Evolutionary conservation across 1,140 invertebrate species (phyloP), one percentile per base, ranked within the genome.

Genomic region (Teleopsis dalmanni): DNA sequence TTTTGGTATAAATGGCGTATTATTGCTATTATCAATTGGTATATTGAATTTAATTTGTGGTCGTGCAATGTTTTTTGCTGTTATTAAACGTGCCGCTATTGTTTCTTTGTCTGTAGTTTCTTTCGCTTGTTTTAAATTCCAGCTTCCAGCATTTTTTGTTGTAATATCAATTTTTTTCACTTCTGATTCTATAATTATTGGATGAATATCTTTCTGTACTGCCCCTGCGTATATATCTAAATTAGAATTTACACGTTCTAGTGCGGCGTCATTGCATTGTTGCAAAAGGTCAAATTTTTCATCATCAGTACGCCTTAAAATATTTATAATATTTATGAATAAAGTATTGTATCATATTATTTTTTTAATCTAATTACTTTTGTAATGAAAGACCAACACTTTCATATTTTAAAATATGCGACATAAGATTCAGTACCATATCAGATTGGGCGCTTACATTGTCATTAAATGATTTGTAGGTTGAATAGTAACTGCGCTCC

Each of bases 1-100:
- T 54, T 81, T 78, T 1, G 93, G 93, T 37, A 83, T 72, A 80
- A 93, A 97, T 14, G 87, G 78, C 36, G 73, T 77, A 14, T 80
- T 77, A 18, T 73, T 72, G 36, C 78, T 80, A 59, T 96, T 96
- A 65, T 95, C 87, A 31, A 95, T 81, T 59, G 87, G 83, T 54
- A 90, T 85, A 62, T 84, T 85, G 58, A 96, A 97, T 42, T 75
- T 81, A 29, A 85, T 63, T 69, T 96, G 93, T 1, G 93, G 91
- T 51, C 88, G 78, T 31, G 82, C 75, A 48, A 91, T 81, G 64
- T 88, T 85, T 61, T 84, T 83, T 3, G 81, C 83, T 10, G 82
- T 79, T 18, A 91, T 72, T 22, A 91, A 27, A 6, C 65, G 57
- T 1, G 65, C 63, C 0, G 61, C 58, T 8, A 62, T 43, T 18